phyloP scores from a whole-genome alignment of 2,113 vertebrate genomes.

The Solea senegalensis region DNA sequence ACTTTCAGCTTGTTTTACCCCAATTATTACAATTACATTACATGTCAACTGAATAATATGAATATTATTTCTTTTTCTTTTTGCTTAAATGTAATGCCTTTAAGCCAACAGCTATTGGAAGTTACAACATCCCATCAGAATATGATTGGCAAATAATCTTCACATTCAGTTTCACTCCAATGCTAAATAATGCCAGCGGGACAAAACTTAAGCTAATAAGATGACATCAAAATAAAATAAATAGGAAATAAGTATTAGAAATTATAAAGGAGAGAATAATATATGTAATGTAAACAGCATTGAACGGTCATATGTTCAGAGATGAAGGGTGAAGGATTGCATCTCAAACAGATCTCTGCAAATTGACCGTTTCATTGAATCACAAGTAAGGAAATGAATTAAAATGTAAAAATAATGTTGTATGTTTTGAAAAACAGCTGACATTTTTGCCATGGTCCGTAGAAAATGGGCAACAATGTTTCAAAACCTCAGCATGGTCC shows the following conservation, averaged over 20 bases:
- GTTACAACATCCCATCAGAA: not conserved
- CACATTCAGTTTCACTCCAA: not conserved
- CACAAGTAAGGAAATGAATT: not conserved
- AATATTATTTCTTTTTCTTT: too few relatives aligned
- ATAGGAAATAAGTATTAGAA: too few relatives aligned
- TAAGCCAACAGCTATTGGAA: not conserved
- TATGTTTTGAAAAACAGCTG: not conserved
- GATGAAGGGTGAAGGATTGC: too few relatives aligned
- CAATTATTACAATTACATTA: not conserved
- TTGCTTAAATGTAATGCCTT: not conserved
- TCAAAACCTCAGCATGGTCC: conserved; percentile 20
- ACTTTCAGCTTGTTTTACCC: not conserved
- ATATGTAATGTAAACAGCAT: too few relatives aligned
- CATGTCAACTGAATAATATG: too few relatives aligned
- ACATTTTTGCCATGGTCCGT: not conserved
- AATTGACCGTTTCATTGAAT: not conserved
- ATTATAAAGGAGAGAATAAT: too few relatives aligned
- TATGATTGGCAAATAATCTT: not conserved
- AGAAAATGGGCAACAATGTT: conserved; percentile 25
- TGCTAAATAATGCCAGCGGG: not conserved
- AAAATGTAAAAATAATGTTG: not conserved
- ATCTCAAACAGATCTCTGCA: not conserved
- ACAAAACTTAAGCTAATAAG: not conserved
- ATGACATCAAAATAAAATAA: too few relatives aligned
- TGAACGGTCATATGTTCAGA: too few relatives aligned